phyloP scores from a whole-genome alignment of 2,888 invertebrate genomes.

The Omphaloscelis lunosa region DNA sequence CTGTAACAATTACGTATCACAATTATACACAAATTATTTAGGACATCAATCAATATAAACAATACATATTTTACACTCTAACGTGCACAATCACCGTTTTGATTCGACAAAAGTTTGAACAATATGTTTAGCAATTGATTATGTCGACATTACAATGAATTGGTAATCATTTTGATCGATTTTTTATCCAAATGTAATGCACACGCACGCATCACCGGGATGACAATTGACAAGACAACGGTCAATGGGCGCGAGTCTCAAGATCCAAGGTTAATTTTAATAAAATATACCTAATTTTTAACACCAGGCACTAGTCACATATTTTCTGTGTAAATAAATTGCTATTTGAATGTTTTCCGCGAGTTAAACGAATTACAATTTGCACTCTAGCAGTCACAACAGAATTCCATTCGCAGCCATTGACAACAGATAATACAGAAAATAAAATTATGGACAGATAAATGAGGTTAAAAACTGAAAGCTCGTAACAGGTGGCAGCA shows the following conservation, averaged over 20 bases:
- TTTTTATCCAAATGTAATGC: conserved; percentile 72
- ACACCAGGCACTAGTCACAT: conserved; percentile 55
- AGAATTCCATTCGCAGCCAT: conserved; percentile 65
- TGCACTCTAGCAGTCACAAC: conserved; percentile 59
- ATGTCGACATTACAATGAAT: conserved; percentile 62
- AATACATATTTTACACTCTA: conserved; percentile 53
- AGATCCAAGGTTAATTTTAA: conserved; percentile 18
- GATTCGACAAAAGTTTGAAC: conserved; percentile 32
- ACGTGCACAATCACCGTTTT: conserved; percentile 34
- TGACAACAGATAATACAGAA: no score
- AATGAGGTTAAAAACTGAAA: no score
- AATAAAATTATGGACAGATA: conserved; percentile 12
- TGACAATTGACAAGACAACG: conserved; percentile 74
- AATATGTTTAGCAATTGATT: conserved; percentile 49
- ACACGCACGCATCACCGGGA: conserved; percentile 80
- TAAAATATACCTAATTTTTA: conserved; percentile 57
- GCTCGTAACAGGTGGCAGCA: no score
- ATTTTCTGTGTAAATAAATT: conserved; percentile 44
- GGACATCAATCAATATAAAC: conserved; percentile 72
- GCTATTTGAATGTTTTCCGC: conserved; percentile 23
- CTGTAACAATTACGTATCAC: conserved; percentile 76
- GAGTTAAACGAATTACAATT: conserved; percentile 23
- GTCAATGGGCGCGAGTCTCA: conserved; percentile 51
- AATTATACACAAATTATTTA: conserved; percentile 68
- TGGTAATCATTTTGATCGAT: conserved; percentile 70